Percentiles rank a stretch among this genome's conserved stretches.
Conservation (phyloP, 2,797 vertebrate species). For the Rhodeus uyekii region DNA sequence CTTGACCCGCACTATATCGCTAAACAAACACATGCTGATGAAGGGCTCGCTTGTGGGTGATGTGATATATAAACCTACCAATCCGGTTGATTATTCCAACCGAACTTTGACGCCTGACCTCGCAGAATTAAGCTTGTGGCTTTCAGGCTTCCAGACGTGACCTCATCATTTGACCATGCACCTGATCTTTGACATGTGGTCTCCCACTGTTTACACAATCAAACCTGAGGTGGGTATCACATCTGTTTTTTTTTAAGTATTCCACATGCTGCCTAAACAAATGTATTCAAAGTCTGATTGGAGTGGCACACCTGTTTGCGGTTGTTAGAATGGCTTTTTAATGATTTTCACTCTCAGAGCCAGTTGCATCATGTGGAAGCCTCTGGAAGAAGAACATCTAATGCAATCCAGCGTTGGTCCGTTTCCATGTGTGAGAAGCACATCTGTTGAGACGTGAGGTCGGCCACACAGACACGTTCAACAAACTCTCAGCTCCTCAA, state of each 20-base stretch:
- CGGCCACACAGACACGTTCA: conserved; percentile 10
- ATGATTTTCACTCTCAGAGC: conserved; percentile 10
- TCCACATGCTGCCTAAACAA: conserved; percentile 47
- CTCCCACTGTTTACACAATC: conserved; percentile 29
- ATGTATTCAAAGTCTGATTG: conserved; percentile 20
- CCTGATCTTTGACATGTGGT: conserved; percentile 51
- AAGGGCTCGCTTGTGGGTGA: neutral
- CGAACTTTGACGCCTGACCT: conserved; percentile 47
- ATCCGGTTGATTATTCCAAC: conserved; percentile 15
- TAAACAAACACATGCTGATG: conserved; percentile 45
- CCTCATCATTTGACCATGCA: conserved; percentile 39
- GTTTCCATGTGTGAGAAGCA: conserved; percentile 43
- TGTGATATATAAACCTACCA: conserved; percentile 33
- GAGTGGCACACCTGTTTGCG: conserved; percentile 44
- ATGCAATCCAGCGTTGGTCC: conserved; percentile 29
- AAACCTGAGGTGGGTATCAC: conserved; percentile 30
- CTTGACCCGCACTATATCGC: conserved; percentile 33
- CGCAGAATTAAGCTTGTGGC: conserved; percentile 24
- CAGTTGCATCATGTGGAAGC: conserved; percentile 8
- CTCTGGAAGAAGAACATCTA: conserved; percentile 27
- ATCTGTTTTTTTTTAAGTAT: conserved; percentile 24
- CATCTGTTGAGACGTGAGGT: conserved; percentile 41
- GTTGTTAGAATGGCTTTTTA: conserved; percentile 26
- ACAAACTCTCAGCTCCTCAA: conserved; percentile 2
- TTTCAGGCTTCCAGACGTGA: conserved; percentile 46